phyloP scores from a whole-genome alignment of 64 coral and sea anemone genomes.

The Porites australiensis region DNA sequence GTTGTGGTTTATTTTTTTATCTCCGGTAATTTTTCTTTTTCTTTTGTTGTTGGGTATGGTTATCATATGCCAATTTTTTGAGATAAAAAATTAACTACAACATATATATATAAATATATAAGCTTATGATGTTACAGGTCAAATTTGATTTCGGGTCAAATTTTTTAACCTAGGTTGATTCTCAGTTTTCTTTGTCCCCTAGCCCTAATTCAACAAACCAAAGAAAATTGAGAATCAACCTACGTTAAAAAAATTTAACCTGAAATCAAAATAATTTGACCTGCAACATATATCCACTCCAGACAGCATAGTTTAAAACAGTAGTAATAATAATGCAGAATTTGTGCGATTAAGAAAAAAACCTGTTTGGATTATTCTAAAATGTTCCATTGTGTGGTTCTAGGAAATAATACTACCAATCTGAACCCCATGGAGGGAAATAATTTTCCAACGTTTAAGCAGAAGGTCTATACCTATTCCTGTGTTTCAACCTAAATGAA shows the following conservation, averaged over 20 bases:
- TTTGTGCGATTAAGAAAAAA: slow-evolving; percentile 3
- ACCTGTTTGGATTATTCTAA: not conserved
- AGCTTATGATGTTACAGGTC: slow-evolving; percentile 18
- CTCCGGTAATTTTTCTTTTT: too few species aligned
- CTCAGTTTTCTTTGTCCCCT: not conserved
- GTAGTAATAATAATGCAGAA: slow-evolving; percentile 18
- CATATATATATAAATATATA: not conserved
- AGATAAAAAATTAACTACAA: not conserved
- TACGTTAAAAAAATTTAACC: not conserved
- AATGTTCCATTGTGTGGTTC: too few species aligned
- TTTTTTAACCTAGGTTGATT: not conserved
- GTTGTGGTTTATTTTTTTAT: too few species aligned
- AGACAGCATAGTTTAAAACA: not conserved
- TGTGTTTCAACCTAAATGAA: slow-evolving; percentile 2
- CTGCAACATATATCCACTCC: not conserved
- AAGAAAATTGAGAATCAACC: not conserved
- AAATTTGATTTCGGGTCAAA: slow-evolving; percentile 15
- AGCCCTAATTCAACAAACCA: not conserved
- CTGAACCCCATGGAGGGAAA: too few species aligned
- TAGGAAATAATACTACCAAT: too few species aligned
- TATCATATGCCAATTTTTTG: not conserved
- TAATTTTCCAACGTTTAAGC: not conserved
- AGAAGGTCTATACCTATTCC: not conserved
- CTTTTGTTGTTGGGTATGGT: too few species aligned
- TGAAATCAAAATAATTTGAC: too few species aligned